Evolutionary conservation across 2,888 invertebrate genomes (phyloP), one percentile per base, ranked within the genome.

Genomic region (Diplazon laetatorius): DNA sequence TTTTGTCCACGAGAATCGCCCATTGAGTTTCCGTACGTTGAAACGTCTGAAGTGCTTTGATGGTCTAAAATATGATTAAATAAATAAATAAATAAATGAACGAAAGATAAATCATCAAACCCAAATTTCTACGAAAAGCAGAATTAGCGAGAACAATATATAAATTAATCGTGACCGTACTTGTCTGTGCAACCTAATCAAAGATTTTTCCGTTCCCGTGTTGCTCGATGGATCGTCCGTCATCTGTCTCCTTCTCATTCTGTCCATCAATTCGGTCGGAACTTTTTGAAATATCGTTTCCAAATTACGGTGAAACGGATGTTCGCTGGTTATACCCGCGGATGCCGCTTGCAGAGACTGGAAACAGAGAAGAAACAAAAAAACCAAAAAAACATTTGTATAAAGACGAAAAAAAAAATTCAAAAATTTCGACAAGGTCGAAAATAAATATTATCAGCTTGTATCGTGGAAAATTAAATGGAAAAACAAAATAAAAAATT

Each of bases 21-120:
- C 98, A 99, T 88, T 99, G 97, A 0, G 98, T 97, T 91, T 98
- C 97, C 2, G 98, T 98, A 80, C 98, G 94, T 91, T 97, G 96
- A 52, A 97, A 93, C n/a, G 96, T 96, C 92, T 98, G 98, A 25
- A 98, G 92, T 0, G 97, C 95, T 92, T 97, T 97, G 79, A 98
- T 97, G 1, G 95, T 94, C 95, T 95, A 85, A 39, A 89, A 87
- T 25, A n/a, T n/a, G n/a, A n/a, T n/a, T n/a, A n/a, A n/a, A n/a
- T n/a, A n/a, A n/a, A n/a, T n/a, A n/a, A n/a, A n/a, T n/a, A n/a
- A n/a, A n/a, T n/a, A n/a, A n/a, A n/a, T n/a, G n/a, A n/a, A n/a
- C n/a, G n/a, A n/a, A n/a, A n/a, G n/a, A n/a, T n/a, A n/a, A n/a
- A n/a, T n/a, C n/a, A n/a, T n/a, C n/a, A n/a, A n/a, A n/a, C n/a